Base-by-base conservation (phyloP, 2,888 invertebrate species). In the Phortica magna region DNA sequence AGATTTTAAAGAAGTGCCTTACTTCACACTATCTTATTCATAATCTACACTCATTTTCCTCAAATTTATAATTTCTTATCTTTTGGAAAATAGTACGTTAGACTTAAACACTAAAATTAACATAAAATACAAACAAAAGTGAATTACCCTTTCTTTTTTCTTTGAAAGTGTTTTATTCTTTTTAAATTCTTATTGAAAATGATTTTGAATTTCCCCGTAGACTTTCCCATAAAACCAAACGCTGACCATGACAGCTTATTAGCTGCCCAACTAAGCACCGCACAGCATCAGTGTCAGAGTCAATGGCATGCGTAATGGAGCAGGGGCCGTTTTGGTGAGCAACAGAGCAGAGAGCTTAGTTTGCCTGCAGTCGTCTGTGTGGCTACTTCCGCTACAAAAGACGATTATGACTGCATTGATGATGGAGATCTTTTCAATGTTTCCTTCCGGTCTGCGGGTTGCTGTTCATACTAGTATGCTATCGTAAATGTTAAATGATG, bases 241-340 rank as follows among this genome's bases (percentile, higher is more conserved):
- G 48, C 22, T 70, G 68, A 22, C 68, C 68, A 70, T 70, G 68
- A 70, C 68, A 70, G 83, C 84, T 88, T 82, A 88, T 88, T 87
- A 85, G 88, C 78, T 83, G 80, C 80, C 79, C 76, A 87, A 81
- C 83, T 85, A 85, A 76, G 85, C 87, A 79, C 79, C 81, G 82
- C 82, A 48, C 48, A 65, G 83, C 79, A 85, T 31, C 31, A 31
- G 31, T 82, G 88, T 88, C 88, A 86, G 43, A 48, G 48, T 70
- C 68, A 70, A 70, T 53, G 41, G 19, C 67, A 61, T 61, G 7
- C 5, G 67, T 14, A 67, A 67, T 67, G 42, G 42, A 1, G 17
- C 55, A 53, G 53, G n/a, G 9, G 14, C 17, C 10, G 10, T 14
- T n/a, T 55, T 7, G 55, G 1, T n/a, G 55, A 12, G 55, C 17